phyloP scores from a whole-genome alignment of 2,797 vertebrate genomes.

The Naso thynnoides region DNA sequence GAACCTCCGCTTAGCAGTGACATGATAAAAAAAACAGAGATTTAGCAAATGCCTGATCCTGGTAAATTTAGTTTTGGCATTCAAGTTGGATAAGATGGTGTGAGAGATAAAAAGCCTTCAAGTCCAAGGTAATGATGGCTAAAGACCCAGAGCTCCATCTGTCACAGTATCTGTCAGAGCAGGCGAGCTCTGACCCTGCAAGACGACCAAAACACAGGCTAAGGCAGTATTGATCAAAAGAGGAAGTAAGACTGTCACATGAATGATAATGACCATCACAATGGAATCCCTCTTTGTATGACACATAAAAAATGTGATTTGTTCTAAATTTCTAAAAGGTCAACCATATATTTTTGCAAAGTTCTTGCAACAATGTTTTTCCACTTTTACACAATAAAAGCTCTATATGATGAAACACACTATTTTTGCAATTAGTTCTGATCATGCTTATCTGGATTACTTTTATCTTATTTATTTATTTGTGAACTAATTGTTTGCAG shows the following conservation, averaged over 20 bases:
- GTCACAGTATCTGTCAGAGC: slow-evolving; percentile 63
- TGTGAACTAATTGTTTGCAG: not conserved
- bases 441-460: slow-evolving; percentile 11
- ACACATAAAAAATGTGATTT: slow-evolving; percentile 8
- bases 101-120: slow-evolving; percentile 69
- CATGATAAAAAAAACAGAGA: slow-evolving; percentile 38
- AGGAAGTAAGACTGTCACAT: slow-evolving; percentile 59
- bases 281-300: slow-evolving; percentile 42
- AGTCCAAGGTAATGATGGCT: slow-evolving; percentile 71
- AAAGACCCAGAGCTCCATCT: slow-evolving; percentile 75
- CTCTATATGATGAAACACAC: slow-evolving; percentile 2
- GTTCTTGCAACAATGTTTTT: slow-evolving; percentile 14
- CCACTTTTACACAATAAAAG: slow-evolving; percentile 29
- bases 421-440: not conserved
- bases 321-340: slow-evolving; percentile 13
- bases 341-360: slow-evolving; percentile 31
- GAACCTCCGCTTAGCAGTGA: slow-evolving; percentile 23
- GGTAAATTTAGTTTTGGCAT: slow-evolving; percentile 52
- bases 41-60: slow-evolving; percentile 43
- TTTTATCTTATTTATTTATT: not conserved
- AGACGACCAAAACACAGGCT: slow-evolving; percentile 48
- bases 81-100: slow-evolving; percentile 44
- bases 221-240: slow-evolving; percentile 51
- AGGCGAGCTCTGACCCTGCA: slow-evolving; percentile 45
- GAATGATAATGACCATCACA: slow-evolving; percentile 44